A percentile compares a stretch with the other conserved stretches of the same genome.
phyloP scores from a whole-genome alignment of 2,113 vertebrate genomes.

The Vireo altiloquus region DNA sequence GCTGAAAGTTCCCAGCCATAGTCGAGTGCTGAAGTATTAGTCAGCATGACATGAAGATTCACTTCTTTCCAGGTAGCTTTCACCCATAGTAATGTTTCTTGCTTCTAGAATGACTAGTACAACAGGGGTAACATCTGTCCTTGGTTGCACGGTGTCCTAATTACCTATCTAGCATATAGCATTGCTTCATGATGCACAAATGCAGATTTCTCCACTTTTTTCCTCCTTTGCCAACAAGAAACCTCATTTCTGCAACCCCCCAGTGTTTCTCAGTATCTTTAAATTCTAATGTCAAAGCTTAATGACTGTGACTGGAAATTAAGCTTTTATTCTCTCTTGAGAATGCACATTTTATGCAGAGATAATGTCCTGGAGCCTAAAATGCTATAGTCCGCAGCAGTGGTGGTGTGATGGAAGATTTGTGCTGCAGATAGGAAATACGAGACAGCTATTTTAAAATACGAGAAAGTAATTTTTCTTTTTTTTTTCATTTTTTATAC shows the following conservation, averaged over 20 bases:
- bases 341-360: neutral
- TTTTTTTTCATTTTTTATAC: neutral
- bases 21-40: slow-evolving; percentile 29
- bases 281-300: neutral
- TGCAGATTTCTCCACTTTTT: slow-evolving; percentile 12
- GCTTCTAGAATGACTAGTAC: slow-evolving; percentile 58
- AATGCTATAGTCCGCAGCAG: neutral
- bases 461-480: neutral
- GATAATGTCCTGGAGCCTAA: neutral
- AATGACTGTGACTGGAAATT: slow-evolving; percentile 18
- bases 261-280: neutral
- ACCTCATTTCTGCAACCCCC: neutral
- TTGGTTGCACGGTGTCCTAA: neutral
- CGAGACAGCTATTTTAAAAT: neutral
- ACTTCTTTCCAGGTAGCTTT: slow-evolving; percentile 68
- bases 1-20: slow-evolving; percentile 58
- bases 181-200: neutral
- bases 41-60: slow-evolving; percentile 51
- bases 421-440: neutral
- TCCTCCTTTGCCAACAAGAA: neutral
- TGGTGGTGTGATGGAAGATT: neutral
- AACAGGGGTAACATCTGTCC: slow-evolving; percentile 19
- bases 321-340: neutral
- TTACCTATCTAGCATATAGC: neutral
- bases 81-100: slow-evolving; percentile 63